Conservation (phyloP, 2,888 invertebrate species). For the Antheraea assamensis region DNA sequence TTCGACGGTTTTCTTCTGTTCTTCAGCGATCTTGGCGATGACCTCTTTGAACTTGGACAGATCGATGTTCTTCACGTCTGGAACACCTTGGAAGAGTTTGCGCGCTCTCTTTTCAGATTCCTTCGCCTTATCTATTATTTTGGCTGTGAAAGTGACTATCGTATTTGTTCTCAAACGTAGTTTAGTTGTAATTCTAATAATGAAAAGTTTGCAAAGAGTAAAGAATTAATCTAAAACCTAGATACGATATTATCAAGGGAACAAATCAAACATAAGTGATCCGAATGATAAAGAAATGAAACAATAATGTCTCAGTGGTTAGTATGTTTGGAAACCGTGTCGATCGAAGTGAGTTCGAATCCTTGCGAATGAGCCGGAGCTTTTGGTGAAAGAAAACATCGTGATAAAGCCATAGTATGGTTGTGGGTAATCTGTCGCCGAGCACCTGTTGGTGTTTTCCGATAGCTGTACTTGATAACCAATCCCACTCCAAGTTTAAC, state of each 20-base stretch:
- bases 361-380: too few relatives aligned
- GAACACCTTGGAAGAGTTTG: conserved; percentile 38
- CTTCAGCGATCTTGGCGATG: conserved; percentile 40
- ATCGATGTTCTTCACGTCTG: conserved; percentile 35
- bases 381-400: too few relatives aligned
- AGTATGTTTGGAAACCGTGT: too few relatives aligned
- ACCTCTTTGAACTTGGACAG: conserved; percentile 49
- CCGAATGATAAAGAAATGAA: too few relatives aligned
- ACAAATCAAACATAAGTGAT: too few relatives aligned
- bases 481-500: not conserved
- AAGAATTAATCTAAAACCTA: not conserved
- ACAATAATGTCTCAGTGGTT: too few relatives aligned
- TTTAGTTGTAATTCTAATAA: not conserved
- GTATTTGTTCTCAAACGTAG: not conserved
- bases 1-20: conserved; percentile 44
- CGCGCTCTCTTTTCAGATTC: conserved; percentile 47
- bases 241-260: too few relatives aligned
- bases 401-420: too few relatives aligned
- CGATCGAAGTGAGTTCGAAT: too few relatives aligned
- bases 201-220: not conserved
- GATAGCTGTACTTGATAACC: too few relatives aligned
- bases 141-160: conserved; percentile 23
- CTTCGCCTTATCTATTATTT: conserved; percentile 45
- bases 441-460: too few relatives aligned
- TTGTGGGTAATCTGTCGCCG: too few relatives aligned